phyloP scores from a whole-genome alignment of 2,888 invertebrate genomes.

The Electrophaes corylata region DNA sequence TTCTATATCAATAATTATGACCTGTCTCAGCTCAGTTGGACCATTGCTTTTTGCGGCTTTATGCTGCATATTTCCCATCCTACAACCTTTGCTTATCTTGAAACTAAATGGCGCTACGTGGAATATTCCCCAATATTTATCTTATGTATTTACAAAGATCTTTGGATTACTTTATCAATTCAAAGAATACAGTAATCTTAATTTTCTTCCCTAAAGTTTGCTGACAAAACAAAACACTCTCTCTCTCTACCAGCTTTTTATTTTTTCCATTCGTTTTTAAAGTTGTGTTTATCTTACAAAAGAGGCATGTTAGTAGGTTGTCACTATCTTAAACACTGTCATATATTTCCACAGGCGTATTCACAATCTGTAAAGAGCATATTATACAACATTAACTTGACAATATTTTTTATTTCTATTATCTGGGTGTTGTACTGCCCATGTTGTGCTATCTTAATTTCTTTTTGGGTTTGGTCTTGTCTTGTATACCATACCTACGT shows the following conservation, averaged over 20 bases:
- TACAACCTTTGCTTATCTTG: background rate
- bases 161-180: background rate
- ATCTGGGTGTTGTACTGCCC: conserved; percentile 15
- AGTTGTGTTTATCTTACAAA: conserved; percentile 8
- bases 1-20: too few species aligned
- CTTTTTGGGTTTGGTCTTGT: conserved; percentile 3
- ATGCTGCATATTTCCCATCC: too few species aligned
- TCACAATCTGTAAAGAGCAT: conserved; percentile 20
- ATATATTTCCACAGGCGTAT: conserved; percentile 16
- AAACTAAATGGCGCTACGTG: background rate
- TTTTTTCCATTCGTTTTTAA: conserved; percentile 2
- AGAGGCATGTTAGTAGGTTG: conserved; percentile 7
- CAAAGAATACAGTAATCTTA: background rate
- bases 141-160: background rate
- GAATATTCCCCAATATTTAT: background rate
- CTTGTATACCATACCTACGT: background rate
- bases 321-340: conserved; percentile 14
- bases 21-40: too few species aligned
- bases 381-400: conserved; percentile 16
- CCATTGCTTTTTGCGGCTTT: too few species aligned
- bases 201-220: background rate
- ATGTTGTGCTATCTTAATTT: conserved; percentile 20
- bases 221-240: background rate
- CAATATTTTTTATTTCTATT: conserved; percentile 15
- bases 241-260: too few species aligned